These are phyloP conservation scores for Apeltes quadracus DNA, from an alignment of 2,113 vertebrate species.

Conservation along the genomic window DNA sequence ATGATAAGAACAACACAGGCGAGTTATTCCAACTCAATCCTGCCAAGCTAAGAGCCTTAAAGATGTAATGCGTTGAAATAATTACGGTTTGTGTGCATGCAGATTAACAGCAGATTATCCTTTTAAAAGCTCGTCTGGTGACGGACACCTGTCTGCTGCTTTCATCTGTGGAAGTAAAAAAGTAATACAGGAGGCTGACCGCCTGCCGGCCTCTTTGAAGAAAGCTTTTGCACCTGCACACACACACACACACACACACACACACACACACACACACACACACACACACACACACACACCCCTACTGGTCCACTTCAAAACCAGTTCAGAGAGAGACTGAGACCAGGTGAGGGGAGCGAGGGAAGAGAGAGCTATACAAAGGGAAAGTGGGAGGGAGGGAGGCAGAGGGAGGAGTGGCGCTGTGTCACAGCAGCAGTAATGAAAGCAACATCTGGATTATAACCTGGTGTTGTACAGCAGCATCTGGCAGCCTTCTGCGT, in stretches of 20 bases:
- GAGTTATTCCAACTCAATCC: neutral
- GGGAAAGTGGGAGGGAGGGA: constrained; percentile 24
- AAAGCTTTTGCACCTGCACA: constrained; percentile 42
- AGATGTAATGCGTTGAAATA: constrained; percentile 6
- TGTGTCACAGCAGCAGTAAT: constrained; percentile 13
- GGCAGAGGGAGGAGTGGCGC: neutral
- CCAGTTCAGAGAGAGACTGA: constrained; percentile 30
- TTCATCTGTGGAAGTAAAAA: constrained; percentile 47
- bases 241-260: constrained; percentile 42
- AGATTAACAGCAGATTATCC: neutral
- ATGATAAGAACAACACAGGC: neutral
- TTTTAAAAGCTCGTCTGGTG: neutral
- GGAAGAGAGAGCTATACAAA: constrained; percentile 46
- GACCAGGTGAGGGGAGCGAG: constrained; percentile 23
- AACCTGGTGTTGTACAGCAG: constrained; percentile 15
- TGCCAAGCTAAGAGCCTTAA: neutral
- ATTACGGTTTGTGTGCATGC: constrained; percentile 1
- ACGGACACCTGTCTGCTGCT: constrained; percentile 21
- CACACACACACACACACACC: neutral
- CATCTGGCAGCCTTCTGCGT: constrained; percentile 1
- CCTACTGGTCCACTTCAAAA: constrained; percentile 69
- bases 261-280: constrained; percentile 16
- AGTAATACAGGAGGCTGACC: neutral
- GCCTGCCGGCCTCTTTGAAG: constrained; percentile 43
- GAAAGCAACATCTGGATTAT: constrained; percentile 40